These are phyloP conservation scores for Anodontia alba DNA, from an alignment of 2,888 invertebrate species.

Conservation along the genomic window DNA sequence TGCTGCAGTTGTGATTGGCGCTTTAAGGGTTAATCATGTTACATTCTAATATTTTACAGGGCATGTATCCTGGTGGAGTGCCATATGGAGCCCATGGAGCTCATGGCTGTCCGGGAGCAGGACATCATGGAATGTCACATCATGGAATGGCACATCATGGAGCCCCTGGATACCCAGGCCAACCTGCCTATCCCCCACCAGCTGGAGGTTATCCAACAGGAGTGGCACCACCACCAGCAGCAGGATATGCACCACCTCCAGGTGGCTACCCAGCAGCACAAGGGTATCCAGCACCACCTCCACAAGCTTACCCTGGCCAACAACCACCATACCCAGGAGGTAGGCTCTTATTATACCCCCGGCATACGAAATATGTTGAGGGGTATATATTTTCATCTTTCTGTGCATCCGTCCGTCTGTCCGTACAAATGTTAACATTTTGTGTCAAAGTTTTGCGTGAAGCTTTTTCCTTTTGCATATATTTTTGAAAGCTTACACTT, in stretches of 20 bases:
- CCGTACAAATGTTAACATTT: too few relatives aligned
- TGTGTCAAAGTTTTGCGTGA: too few relatives aligned
- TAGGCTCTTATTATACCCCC: too few relatives aligned
- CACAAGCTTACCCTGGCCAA: slow-evolving; percentile 11
- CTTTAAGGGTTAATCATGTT: too few relatives aligned
- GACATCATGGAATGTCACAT: slow-evolving; percentile 39
- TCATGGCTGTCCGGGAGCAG: slow-evolving; percentile 38
- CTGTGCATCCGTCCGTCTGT: too few relatives aligned
- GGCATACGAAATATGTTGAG: too few relatives aligned
- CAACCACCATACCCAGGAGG: slow-evolving; percentile 7
- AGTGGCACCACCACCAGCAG: slow-evolving; percentile 35
- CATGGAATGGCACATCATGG: slow-evolving; percentile 35
- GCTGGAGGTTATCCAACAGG: slow-evolving; percentile 48
- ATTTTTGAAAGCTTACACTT: too few relatives aligned
- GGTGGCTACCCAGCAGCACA: not conserved
- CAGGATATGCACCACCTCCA: slow-evolving; percentile 2
- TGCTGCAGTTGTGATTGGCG: too few relatives aligned
- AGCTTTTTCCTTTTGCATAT: too few relatives aligned
- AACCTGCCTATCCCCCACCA: slow-evolving; percentile 34
- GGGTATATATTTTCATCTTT: too few relatives aligned
- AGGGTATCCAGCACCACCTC: not conserved
- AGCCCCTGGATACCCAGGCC: slow-evolving; percentile 46
- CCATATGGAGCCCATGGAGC: slow-evolving; percentile 31
- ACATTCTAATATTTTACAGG: slow-evolving; percentile 31
- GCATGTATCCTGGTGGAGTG: slow-evolving; percentile 50